Conservation (phyloP, 2,888 invertebrate genomes). For the Gerris lacustris region DNA sequence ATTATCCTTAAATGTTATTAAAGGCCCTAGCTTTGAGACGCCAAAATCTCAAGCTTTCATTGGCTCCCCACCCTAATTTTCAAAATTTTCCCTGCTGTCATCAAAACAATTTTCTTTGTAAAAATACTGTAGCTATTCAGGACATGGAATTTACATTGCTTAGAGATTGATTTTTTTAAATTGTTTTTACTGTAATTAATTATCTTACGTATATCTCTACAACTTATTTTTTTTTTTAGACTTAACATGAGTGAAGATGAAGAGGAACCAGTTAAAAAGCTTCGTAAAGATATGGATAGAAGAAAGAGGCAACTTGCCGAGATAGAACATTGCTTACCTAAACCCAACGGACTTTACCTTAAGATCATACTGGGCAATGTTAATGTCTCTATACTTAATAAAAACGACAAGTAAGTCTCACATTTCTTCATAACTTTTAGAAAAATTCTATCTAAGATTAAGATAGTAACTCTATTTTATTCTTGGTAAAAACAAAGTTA, state of each 20-base stretch:
- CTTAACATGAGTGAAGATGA: conserved; percentile 32
- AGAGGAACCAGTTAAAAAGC: conserved; percentile 35
- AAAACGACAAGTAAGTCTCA: conserved; percentile 76
- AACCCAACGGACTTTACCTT: conserved; percentile 81
- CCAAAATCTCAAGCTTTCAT: no score
- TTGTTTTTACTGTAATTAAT: no score
- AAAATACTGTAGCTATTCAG: no score
- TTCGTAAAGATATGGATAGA: conserved; percentile 68
- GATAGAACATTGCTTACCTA: conserved; percentile 86
- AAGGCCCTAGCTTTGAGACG: no score
- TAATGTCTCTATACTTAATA: conserved; percentile 93
- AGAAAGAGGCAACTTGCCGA: conserved; percentile 77
- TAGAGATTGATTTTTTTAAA: no score
- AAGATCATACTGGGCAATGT: conserved; percentile 94
- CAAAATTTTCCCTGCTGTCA: no score
- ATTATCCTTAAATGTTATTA: no score
- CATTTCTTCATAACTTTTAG: background rate
- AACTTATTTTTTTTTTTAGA: conserved; percentile 29
- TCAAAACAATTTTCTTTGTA: no score
- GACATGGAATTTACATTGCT: no score
- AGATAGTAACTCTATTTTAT: conserved; percentile 16
- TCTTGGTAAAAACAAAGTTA: background rate
- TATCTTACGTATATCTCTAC: no score
- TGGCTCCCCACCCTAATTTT: no score
- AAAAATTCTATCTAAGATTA: no score